Conservation (phyloP, 2,797 vertebrate species). For the Myiotriccus ornatus region DNA sequence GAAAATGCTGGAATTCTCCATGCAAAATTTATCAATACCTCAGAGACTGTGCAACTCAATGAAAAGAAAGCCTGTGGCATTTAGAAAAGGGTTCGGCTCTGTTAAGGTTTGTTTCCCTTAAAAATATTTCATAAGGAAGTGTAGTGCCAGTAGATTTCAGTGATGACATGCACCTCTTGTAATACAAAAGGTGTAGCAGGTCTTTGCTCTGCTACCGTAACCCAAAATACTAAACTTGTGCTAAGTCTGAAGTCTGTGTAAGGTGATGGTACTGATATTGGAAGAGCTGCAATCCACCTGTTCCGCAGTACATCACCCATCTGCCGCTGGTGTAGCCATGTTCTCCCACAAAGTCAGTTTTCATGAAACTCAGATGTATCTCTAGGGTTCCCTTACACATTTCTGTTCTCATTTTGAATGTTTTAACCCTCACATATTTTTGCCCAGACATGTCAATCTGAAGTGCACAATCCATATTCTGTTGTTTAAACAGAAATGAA, state of each 20-base stretch:
- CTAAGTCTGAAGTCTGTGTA: neutral
- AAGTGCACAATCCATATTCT: neutral
- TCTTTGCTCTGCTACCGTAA: neutral
- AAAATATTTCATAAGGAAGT: neutral
- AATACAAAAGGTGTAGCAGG: neutral
- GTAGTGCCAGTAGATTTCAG: neutral
- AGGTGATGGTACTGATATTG: neutral
- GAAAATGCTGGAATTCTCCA: neutral
- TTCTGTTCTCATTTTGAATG: neutral
- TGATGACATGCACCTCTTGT: neutral
- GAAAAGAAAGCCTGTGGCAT: neutral
- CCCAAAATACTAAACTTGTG: neutral
- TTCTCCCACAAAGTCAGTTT: neutral
- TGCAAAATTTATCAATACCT: neutral
- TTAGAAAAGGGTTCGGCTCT: neutral
- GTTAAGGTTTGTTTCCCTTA: neutral
- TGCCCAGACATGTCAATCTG: neutral
- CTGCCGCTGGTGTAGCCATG: neutral
- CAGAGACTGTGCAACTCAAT: neutral
- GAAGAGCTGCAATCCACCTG: neutral
- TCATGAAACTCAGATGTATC: neutral
- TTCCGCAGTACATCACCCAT: neutral
- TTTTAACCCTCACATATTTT: neutral
- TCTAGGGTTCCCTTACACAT: neutral
- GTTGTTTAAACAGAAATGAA: neutral